Evolutionary conservation across 2,113 vertebrate genomes (phyloP), one percentile per base, ranked within the genome.

Genomic region (Ceyx margarethae): DNA sequence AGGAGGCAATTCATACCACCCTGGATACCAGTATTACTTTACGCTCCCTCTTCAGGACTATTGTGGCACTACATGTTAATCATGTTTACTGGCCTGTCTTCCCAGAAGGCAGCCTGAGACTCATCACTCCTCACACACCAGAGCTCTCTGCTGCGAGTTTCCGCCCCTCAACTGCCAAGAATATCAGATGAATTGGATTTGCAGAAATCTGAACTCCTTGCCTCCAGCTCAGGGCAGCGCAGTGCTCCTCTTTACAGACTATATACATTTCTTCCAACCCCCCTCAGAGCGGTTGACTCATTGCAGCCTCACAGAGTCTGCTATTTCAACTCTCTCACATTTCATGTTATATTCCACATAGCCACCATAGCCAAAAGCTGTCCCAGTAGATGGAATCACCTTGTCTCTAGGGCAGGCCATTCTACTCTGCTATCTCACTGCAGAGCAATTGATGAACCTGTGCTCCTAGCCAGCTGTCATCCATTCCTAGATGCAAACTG

Each of bases 171-270:
- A n/a, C 87, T 95, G 92, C 94, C 95, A 96, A 94, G 89, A 95
- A 92, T 77, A 91, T 77, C 89, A 92, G 89, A 92, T 64, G 86
- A 94, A 92, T 67, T 94, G 78, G 67, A 95, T 95, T 90, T 94
- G 71, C 95, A 96, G 92, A 95, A 95, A 95, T 60, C 64, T 3
- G 0, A 92, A 91, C 46, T 81, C 67, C 58, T 90, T 0, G 22
- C 67, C 67, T 93, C 64, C 51, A 48, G 58, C 91, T 91, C 75
- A 62, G 60, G 42, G 58, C 92, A 92, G 84, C 17, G 22, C 56
- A 76, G 5, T 9, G 26, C 75, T 96, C 62, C 26, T 79, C 45
- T 66, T 54, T 66, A 51, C 72, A 82, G 81, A 79, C 74, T 91
- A 87, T 91, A 87, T 96, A 89, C 61, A 33, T 95, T 95, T 93